Base-by-base conservation (phyloP, 2,888 invertebrate species). In the Cephus pygmeus region DNA sequence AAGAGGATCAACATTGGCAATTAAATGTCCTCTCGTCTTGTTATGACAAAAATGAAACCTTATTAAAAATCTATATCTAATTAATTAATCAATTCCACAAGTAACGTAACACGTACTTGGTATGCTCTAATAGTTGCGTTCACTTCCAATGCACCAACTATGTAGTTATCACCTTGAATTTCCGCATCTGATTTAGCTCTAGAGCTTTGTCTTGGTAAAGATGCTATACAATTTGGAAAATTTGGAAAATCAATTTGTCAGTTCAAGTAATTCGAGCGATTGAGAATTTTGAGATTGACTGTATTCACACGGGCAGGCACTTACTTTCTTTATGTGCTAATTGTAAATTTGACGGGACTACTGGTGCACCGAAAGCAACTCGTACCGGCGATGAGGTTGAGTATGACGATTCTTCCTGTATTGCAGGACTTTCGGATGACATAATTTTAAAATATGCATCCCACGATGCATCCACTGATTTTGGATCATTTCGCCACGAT, bases 1-100 rank as follows among this genome's bases (percentile, higher is more conserved):
- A 82, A 98, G 92, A 6, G 98, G 98, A 92, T 98, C 98, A 83
- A 96, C 93, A 89, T 95, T 95, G 73, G 97, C 96, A 85, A 96
- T 94, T 87, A 96, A 94, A 92, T 97, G 97, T 79, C 97, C 97
- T 83, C 97, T 95, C 83, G 95, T 93, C 96, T 98, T 94, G 33
- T 34, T 33, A 75, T 12, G 36, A 12, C 11, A 30, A 77, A 76
- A 69, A 73, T 69, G 11, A 76, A 36, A 34, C 33, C 30, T 40
- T 34, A 34, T 31, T 40, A 36, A n/a, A 35, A 56, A 23, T 33
- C 56, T 76, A 4, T 30, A 77, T 40, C 12, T 74, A 12, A 30
- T 40, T 15, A 23, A 40, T 40, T 40, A 30, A 73, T 71, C 12
- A 12, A 12, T 35, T 69, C n/a, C 31, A 23, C n/a, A 15, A 11